Percentiles rank a stretch among this genome's conserved stretches.
Evolutionary conservation across 2,113 vertebrate genomes (phyloP).

Genomic region (Pterocles orientalis): DNA sequence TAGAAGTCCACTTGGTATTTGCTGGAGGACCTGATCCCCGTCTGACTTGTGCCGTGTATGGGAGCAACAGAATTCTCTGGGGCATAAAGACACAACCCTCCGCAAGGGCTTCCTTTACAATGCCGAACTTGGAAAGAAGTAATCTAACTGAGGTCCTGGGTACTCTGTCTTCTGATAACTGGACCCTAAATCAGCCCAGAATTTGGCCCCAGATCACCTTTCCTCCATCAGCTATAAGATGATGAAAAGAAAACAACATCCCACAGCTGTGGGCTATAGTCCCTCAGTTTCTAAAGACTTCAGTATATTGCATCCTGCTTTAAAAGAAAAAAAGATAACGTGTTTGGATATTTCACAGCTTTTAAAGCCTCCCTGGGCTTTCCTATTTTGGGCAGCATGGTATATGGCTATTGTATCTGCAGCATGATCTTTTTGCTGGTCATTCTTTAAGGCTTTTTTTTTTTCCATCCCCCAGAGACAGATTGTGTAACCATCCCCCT

Average conservation of each 20-base stretch:
- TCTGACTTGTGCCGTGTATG: neutral
- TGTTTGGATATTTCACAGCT: conserved; percentile 75
- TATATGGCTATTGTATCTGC: conserved; percentile 42
- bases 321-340: neutral
- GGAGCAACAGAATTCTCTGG: neutral
- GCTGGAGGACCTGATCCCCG: neutral
- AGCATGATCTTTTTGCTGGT: neutral
- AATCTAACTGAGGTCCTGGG: neutral
- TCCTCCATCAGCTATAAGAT: neutral
- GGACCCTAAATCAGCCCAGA: neutral
- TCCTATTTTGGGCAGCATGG: conserved; percentile 53
- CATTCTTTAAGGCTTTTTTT: conserved; percentile 24
- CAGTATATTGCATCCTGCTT: conserved; percentile 36
- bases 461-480: neutral
- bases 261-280: neutral
- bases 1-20: conserved; percentile 39
- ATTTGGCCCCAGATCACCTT: neutral
- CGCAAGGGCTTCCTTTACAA: neutral
- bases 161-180: neutral
- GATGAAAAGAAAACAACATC: neutral
- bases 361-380: conserved; percentile 73
- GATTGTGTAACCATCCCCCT: neutral
- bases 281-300: neutral
- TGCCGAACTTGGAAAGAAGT: neutral
- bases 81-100: neutral